These are phyloP conservation scores for Epizoanthus illoricatus DNA, from an alignment of 92 coral and sea anemone species.

Conservation along the genomic window DNA sequence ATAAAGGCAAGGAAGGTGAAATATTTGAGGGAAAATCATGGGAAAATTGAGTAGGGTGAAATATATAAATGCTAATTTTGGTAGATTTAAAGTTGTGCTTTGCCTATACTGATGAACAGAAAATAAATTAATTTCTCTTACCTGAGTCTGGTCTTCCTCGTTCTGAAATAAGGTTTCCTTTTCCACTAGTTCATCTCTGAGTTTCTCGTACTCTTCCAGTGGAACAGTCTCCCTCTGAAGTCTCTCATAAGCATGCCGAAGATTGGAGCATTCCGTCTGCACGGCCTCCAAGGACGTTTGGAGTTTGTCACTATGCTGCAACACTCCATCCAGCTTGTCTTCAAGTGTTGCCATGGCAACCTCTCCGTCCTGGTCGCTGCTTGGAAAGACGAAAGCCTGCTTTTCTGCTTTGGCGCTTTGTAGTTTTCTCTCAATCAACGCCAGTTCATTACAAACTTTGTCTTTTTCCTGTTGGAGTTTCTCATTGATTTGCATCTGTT, in stretches of 20 bases:
- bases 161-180: conserved; percentile 38
- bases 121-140: not conserved
- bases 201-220: conserved; percentile 45
- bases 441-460: conserved; percentile 44
- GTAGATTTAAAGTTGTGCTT: too few relatives aligned
- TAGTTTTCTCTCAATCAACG: conserved; percentile 58
- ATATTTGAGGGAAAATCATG: too few relatives aligned
- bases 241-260: conserved; percentile 54
- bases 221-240: conserved; percentile 53
- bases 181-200: conserved; percentile 53
- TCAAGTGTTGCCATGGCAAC: conserved; percentile 74
- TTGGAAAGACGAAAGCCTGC: conserved; percentile 34
- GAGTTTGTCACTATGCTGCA: conserved; percentile 58
- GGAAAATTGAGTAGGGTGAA: too few relatives aligned
- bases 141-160: conserved; percentile 42
- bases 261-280: conserved; percentile 55
- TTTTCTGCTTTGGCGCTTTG: conserved; percentile 13
- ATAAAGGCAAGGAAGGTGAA: too few relatives aligned
- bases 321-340: conserved; percentile 62
- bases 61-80: too few relatives aligned
- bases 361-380: not conserved
- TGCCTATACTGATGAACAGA: too few relatives aligned
- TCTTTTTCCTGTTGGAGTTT: conserved; percentile 53
- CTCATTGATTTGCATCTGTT: conserved; percentile 46
- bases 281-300: conserved; percentile 49